These are phyloP conservation scores for Drosophila kambysellisi DNA, from an alignment of 2,888 invertebrate genomes.

Conservation along the genomic window DNA sequence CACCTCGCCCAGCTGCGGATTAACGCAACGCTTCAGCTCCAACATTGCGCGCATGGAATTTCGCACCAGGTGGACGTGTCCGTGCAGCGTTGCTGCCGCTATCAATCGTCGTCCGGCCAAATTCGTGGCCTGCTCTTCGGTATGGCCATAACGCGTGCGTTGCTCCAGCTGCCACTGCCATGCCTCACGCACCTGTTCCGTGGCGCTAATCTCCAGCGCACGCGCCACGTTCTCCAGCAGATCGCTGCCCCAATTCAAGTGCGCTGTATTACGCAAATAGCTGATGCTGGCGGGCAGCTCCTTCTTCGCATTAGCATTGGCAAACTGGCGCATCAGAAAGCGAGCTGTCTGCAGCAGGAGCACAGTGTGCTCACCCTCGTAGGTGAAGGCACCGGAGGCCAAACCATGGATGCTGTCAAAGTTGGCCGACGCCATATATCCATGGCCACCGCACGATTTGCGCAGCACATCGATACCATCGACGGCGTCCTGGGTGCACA, in stretches of 20 bases:
- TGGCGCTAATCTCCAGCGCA: conserved; percentile 85
- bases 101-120: conserved; percentile 92
- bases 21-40: conserved; percentile 21
- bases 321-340: conserved; percentile 92
- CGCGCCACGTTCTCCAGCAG: conserved; percentile 79
- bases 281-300: conserved; percentile 88
- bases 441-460: conserved; percentile 97
- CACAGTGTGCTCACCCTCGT: conserved; percentile 98
- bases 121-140: conserved; percentile 93
- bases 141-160: conserved; percentile 9
- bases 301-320: conserved; percentile 87
- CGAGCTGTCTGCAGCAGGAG: conserved; percentile 94
- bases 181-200: conserved; percentile 88
- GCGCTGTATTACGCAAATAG: conserved; percentile 86
- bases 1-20: conserved; percentile 47
- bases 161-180: conserved; percentile 88
- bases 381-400: conserved; percentile 94
- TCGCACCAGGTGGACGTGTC: conserved; percentile 71
- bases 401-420: conserved; percentile 93
- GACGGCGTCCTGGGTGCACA: conserved; percentile 90
- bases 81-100: conserved; percentile 89
- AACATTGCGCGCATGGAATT: conserved; percentile 53
- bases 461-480: conserved; percentile 93
- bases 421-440: conserved; percentile 94
- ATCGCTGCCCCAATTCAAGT: conserved; percentile 56